Percentiles rank a stretch among this genome's conserved stretches.
phyloP scores from a whole-genome alignment of 2,113 vertebrate species.

The Cyanocitta stelleri region DNA sequence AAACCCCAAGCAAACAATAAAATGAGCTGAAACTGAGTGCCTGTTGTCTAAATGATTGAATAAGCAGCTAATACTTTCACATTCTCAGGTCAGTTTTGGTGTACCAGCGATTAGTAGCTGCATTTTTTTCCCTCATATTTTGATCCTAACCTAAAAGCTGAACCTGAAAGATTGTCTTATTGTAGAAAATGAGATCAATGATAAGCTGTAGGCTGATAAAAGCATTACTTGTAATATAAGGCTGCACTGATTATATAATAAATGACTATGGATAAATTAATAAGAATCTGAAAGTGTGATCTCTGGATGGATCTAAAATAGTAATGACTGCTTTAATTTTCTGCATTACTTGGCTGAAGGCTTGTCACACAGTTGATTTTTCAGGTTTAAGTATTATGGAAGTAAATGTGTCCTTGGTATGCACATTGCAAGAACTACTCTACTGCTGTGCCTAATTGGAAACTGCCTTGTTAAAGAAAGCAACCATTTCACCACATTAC shows the following conservation, averaged over 20 bases:
- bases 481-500: neutral
- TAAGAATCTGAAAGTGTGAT: neutral
- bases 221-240: neutral
- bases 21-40: neutral
- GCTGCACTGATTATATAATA: neutral
- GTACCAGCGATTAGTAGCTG: neutral
- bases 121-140: neutral
- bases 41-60: neutral
- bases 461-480: neutral
- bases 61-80: neutral
- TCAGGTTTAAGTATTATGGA: neutral
- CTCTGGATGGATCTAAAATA: neutral
- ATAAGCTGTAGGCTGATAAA: neutral
- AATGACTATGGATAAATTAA: neutral
- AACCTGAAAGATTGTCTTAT: neutral
- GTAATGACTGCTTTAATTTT: neutral
- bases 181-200: neutral
- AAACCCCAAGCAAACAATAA: accelerated
- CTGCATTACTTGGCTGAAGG: neutral
- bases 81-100: neutral
- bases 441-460: neutral
- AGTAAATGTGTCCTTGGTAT: neutral
- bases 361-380: neutral
- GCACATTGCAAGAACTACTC: neutral
- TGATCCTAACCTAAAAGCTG: neutral